phyloP scores from a whole-genome alignment of 2,113 vertebrate species.

The Sturnus vulgaris region DNA sequence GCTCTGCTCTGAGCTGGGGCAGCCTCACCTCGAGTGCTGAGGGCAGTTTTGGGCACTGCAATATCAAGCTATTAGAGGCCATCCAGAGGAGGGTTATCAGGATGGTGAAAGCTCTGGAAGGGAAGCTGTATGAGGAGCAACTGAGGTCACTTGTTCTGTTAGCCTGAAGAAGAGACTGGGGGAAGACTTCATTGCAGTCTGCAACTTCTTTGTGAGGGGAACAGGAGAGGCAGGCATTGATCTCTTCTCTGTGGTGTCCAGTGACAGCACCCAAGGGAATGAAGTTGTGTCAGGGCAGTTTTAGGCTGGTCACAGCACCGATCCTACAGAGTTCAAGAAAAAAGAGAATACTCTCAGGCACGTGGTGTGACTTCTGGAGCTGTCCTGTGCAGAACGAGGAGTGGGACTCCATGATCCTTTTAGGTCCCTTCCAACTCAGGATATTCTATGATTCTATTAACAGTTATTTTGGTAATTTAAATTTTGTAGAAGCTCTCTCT shows the following conservation, averaged over 20 bases:
- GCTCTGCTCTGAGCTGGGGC: fast-evolving
- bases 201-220: background rate
- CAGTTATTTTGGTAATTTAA: background rate
- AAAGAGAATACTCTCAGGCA: background rate
- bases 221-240: background rate
- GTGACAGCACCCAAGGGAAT: background rate
- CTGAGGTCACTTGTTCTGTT: background rate
- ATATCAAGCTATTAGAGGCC: background rate
- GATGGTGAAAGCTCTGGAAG: background rate
- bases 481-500: background rate
- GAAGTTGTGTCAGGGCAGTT: too few relatives aligned
- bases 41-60: background rate
- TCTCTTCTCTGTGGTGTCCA: background rate
- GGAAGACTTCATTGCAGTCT: fast-evolving
- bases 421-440: background rate
- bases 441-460: background rate
- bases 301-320: background rate
- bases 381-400: background rate
- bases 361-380: background rate
- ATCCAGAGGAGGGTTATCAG: background rate
- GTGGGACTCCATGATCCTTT: background rate
- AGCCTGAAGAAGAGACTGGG: background rate
- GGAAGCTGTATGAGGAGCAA: fast-evolving
- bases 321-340: background rate
- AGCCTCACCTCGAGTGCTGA: fast-evolving